phyloP scores from a whole-genome alignment of 35 echinoderm and acorn worm genomes.

The Strongylocentrotus purpuratus region DNA sequence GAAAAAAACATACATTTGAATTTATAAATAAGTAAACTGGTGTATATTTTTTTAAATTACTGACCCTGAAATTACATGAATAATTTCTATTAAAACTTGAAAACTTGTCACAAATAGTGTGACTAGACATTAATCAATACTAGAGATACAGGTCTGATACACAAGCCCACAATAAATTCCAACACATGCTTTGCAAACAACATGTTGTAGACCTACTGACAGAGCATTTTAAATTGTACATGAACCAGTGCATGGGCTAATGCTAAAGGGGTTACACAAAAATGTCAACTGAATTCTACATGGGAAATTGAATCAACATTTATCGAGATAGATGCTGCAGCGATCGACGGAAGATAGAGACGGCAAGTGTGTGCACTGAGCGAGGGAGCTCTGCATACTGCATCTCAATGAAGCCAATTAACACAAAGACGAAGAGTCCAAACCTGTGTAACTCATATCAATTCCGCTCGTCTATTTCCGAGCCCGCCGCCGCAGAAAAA shows the following conservation, averaged over 20 bases:
- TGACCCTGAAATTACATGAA: no score
- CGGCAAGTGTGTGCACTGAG: neutral
- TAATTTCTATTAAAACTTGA: no score
- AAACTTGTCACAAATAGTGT: no score
- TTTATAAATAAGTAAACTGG: no score
- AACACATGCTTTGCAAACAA: no score
- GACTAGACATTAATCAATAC: no score
- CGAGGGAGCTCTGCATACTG: neutral
- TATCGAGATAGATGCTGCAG: neutral
- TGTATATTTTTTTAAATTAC: no score
- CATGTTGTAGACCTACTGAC: neutral
- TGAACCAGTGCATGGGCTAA: neutral
- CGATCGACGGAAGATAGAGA: neutral
- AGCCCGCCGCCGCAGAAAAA: neutral
- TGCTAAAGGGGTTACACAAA: neutral
- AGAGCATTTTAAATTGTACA: neutral
- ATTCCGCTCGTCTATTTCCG: neutral
- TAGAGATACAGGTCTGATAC: no score
- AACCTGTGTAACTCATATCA: constrained; percentile 3
- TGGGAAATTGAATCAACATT: constrained; percentile 38
- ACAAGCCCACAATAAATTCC: no score
- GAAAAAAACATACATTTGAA: no score
- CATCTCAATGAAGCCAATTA: neutral
- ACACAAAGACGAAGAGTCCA: neutral
- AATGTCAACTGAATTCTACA: neutral